Base-by-base conservation (phyloP, 2,797 vertebrate species). In the Hydrocynus forskahlii region DNA sequence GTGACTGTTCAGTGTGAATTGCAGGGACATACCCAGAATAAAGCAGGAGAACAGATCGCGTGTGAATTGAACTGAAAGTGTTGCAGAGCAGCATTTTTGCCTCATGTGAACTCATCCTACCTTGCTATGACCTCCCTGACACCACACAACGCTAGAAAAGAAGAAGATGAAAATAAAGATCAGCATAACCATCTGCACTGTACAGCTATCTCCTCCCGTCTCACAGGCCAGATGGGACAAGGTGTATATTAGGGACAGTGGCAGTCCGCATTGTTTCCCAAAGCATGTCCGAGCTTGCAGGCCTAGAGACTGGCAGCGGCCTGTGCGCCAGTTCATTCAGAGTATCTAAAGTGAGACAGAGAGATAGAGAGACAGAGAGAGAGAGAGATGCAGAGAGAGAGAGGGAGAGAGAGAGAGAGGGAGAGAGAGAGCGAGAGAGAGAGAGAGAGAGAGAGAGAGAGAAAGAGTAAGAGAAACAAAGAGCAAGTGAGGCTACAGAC, bases 81-180 rank as follows among this genome's bases (percentile, higher is more conserved):
- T 78, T 64, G 69, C 55, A n/a, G 74, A 75, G 59, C 78, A 21
- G 19, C 50, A 78, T 81, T 79, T 82, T 70, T 48, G 43, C 75
- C 79, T 54, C 16, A 67, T 54, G 14, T 80, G 73, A 84, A 83
- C 70, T 66, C 54, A 50, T 10, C 35, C 67, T 8, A 85, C 81
- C 81, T 85, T 59, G 77, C 76, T 48, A n/a, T 80, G 83, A 88
- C 84, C 83, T 76, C 69, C 8, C 17, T 40, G 66, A 70, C 76
- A 64, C 67, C 70, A 57, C 35, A 78, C 38, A 75, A 59, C 75
- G 64, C 75, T 76, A 19, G 38, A 72, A 71, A 67, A 78, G 70
- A 76, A 74, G 71, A 81, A 79, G 48, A n/a, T n/a, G n/a, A 25
- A 40, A 14, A 64, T 60, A 63, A 55, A 60, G 13, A 66, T 40